Evolutionary conservation across 2,113 vertebrate species (phyloP).

Genomic region (Urocolius indicus): DNA sequence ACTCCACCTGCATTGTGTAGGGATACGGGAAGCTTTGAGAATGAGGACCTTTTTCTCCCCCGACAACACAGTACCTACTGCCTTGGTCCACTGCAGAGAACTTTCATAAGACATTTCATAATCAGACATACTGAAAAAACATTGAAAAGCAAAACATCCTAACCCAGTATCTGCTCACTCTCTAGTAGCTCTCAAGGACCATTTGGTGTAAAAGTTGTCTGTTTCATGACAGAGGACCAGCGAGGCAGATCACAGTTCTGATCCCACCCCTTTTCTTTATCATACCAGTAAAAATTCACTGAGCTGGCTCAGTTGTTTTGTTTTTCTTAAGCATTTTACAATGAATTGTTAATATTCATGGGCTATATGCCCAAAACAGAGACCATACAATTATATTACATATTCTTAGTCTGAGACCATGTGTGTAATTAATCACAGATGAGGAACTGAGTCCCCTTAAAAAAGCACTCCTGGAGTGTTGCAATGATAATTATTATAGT

Average conservation of each 20-base stretch:
- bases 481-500: neutral
- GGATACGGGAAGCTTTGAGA: neutral
- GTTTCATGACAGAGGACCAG: neutral
- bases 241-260: neutral
- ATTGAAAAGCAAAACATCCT: neutral
- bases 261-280: neutral
- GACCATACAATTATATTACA: neutral
- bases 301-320: neutral
- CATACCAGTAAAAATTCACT: neutral
- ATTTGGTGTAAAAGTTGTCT: neutral
- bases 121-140: neutral
- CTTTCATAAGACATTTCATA: too few relatives aligned
- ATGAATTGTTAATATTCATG: neutral
- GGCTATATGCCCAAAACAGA: neutral
- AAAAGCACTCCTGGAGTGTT: neutral
- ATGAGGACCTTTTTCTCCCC: neutral
- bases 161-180: neutral
- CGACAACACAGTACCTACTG: neutral
- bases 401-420: neutral
- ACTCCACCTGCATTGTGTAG: neutral
- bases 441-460: neutral
- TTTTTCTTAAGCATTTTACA: neutral
- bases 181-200: neutral
- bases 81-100: neutral
- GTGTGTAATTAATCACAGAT: neutral